Evolutionary conservation across 2,888 invertebrate species (phyloP), one percentile per base, ranked within the genome.

Genomic region (Masnerella sp.): DNA sequence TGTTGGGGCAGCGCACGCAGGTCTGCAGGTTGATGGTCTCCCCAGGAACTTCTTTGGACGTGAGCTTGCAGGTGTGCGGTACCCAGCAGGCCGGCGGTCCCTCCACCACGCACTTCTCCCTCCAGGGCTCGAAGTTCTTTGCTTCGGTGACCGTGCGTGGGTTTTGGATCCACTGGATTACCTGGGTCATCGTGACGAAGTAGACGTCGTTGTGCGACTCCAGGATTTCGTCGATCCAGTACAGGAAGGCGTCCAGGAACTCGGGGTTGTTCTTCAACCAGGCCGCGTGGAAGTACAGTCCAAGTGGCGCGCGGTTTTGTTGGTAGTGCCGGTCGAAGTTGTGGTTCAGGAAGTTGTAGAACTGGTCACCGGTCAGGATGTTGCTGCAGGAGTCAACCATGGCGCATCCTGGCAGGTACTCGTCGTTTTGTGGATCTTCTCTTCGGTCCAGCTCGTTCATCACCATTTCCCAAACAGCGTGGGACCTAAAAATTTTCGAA

Each of bases 361-460:
- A 97, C 85, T 96, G 96, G 84, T 97, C 96, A 52, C 96, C 96
- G 38, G 93, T 94, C 54, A 96, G 90, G 81, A 96, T 96, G 88
- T 96, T 97, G 68, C 96, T 96, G 89, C 97, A 97, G 11, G 96
- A 96, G 88, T 97, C 96, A 4, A 96, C 96, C 96, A 96, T 96
- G 68, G 95, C 96, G 84, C 96, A 96, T 18, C 96, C 96, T 2
- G 96, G 95, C 42, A 96, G 89, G 83, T 95, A 94, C 87, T 96
- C 96, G 85, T 96, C 96, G 83, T 94, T 95, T 81, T 88, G 92
- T 0, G 96, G 96, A 85, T 96, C 96, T 87, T 97, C 96, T 79
- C 96, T 92, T 78, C 96, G 92, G 88, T 96, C 96, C 78, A 96
- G 88, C 88, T 97, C 96, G 87, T 97, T 97, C 93, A 97, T 94